Evolutionary conservation across 2,888 invertebrate genomes (phyloP).

Genomic region (Luperina testacea): DNA sequence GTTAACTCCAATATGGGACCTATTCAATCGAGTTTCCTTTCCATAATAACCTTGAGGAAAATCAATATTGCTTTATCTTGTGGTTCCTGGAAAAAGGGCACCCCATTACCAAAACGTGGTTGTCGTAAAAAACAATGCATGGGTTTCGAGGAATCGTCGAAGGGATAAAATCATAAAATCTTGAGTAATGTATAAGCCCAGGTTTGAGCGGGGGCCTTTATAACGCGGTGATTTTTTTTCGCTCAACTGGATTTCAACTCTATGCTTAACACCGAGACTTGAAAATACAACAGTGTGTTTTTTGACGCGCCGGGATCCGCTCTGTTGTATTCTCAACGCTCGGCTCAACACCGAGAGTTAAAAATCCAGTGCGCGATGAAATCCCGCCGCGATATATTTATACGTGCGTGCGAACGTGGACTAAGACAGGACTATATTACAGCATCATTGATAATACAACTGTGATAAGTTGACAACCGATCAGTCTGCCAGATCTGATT

Average conservation of each 20-base stretch:
- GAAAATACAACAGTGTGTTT: neutral
- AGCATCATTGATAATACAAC: neutral
- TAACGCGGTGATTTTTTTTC: neutral
- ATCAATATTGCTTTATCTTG: neutral
- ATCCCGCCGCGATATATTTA: neutral
- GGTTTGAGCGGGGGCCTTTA: neutral
- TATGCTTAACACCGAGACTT: neutral
- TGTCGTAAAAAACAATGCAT: neutral
- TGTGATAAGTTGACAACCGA: no score
- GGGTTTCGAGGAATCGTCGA: neutral
- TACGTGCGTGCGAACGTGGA: neutral
- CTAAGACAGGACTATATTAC: neutral
- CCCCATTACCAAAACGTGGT: neutral
- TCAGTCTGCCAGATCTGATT: no score
- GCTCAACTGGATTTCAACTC: neutral
- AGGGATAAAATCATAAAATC: neutral
- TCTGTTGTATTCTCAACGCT: neutral
- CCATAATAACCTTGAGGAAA: neutral
- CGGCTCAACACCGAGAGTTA: neutral
- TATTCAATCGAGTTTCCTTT: conserved; percentile 21
- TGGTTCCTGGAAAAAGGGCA: neutral
- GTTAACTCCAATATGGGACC: conserved; percentile 20
- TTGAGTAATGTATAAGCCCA: neutral
- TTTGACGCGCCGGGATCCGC: neutral
- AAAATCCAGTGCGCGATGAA: neutral